Conservation (phyloP, 2,113 vertebrate genomes). For the Acanthisitta chloris region DNA sequence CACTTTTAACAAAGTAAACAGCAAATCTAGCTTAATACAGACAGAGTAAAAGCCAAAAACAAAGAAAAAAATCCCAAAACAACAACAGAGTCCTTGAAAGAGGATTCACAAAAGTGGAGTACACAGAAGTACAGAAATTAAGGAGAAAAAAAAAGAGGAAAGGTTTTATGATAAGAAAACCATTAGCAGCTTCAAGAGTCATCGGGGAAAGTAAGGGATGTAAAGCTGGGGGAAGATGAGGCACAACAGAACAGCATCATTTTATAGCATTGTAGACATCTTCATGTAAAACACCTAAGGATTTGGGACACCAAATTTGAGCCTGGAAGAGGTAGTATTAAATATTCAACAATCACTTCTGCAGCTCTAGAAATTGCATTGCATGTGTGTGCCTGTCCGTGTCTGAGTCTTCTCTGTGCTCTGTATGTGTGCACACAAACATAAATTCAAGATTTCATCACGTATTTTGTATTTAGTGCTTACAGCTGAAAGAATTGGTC, state of each 20-base stretch:
- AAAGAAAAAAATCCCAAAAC: rapidly evolving
- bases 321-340: slow-evolving; percentile 21
- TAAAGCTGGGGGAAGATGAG: background rate
- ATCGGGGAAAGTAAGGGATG: background rate
- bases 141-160: background rate
- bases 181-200: background rate
- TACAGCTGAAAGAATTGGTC: background rate
- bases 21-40: background rate
- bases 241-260: background rate
- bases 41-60: background rate
- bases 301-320: background rate
- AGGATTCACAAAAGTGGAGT: background rate
- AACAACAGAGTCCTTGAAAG: background rate
- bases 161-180: background rate
- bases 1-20: background rate
- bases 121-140: background rate
- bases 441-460: background rate
- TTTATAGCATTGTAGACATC: background rate
- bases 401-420: background rate
- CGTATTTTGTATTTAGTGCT: background rate
- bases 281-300: background rate
- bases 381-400: background rate
- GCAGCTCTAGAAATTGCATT: background rate
- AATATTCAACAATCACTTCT: slow-evolving; percentile 15
- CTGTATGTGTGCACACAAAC: background rate